phyloP scores from a whole-genome alignment of 1,140 invertebrate species.

The Cataglyphis hispanica region DNA sequence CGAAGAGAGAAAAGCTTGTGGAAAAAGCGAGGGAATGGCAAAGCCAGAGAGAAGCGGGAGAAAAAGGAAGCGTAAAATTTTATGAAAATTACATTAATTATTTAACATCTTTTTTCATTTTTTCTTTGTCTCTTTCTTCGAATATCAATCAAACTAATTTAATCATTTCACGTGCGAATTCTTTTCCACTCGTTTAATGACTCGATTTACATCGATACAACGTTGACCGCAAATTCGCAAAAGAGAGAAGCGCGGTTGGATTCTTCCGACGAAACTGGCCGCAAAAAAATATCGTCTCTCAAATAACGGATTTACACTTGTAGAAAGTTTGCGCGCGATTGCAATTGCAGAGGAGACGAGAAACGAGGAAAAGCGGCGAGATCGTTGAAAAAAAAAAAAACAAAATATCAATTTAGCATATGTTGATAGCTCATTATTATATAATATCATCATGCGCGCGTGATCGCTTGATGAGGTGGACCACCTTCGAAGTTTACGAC shows the following conservation, averaged over 20 bases:
- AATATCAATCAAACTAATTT: constrained; percentile 6
- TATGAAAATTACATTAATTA: too few species aligned
- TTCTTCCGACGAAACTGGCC: not conserved
- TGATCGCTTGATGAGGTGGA: constrained; percentile 7
- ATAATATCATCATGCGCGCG: not conserved
- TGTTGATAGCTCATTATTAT: constrained; percentile 49
- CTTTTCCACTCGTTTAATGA: constrained; percentile 27
- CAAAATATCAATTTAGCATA: not conserved
- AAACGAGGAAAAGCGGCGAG: not conserved
- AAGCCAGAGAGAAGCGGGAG: not conserved
- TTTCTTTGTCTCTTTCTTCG: not conserved
- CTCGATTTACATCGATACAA: constrained; percentile 6
- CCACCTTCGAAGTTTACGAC: constrained; percentile 30
- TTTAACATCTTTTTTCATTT: not conserved
- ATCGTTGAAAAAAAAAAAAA: constrained; percentile 27
- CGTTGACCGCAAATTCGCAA: constrained; percentile 4
- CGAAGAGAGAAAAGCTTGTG: not conserved
- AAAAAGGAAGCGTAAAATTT: not conserved
- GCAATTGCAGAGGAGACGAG: not conserved
- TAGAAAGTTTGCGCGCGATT: not conserved
- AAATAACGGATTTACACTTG: constrained; percentile 4
- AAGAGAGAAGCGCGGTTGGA: constrained; percentile 1
- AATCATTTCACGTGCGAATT: constrained; percentile 44
- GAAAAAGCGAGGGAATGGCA: not conserved
- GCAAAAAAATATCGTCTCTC: not conserved